phyloP scores from a whole-genome alignment of 30 jellyfish, hydroid and myxozoan species.

The Turritopsis rubra region DNA sequence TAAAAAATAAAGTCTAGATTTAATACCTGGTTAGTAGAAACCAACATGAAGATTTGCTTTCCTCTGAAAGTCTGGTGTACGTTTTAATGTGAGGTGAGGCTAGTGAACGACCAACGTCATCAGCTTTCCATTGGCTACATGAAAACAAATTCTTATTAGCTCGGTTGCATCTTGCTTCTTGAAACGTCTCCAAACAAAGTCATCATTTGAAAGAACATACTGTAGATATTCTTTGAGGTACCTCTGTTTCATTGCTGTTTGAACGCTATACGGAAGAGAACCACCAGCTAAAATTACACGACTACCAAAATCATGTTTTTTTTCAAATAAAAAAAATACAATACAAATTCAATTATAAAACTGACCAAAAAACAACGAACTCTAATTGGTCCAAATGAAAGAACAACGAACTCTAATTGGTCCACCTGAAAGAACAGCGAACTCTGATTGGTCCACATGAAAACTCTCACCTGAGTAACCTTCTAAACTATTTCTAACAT shows the following conservation, averaged over 20 bases:
- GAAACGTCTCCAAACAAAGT: no score
- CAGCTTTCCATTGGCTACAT: conserved; percentile 79
- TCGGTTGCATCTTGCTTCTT: no score
- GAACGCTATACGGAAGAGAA: conserved; percentile 72
- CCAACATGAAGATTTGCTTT: conserved; percentile 72
- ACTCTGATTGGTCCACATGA: no score
- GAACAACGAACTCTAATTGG: no score
- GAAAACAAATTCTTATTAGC: no score
- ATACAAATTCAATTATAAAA: no score
- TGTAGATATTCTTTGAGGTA: conserved; percentile 50
- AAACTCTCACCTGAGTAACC: conserved; percentile 72
- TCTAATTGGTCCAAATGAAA: no score
- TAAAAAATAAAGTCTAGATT: background rate
- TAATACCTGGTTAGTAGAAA: conserved; percentile 76
- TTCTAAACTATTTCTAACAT: conserved; percentile 84
- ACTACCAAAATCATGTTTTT: background rate
- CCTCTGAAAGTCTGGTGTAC: conserved; percentile 68
- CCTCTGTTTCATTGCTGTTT: conserved; percentile 68
- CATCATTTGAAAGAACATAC: conserved; percentile 26
- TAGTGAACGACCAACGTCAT: conserved; percentile 52
- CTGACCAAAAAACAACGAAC: no score
- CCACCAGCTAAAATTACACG: conserved; percentile 70
- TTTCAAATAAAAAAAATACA: background rate
- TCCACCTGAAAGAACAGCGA: no score
- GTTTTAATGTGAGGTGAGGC: conserved; percentile 94